Evolutionary conservation across 1,140 invertebrate species (phyloP), one percentile per base, ranked within the genome.

Genomic region (Coptotermes formosanus): DNA sequence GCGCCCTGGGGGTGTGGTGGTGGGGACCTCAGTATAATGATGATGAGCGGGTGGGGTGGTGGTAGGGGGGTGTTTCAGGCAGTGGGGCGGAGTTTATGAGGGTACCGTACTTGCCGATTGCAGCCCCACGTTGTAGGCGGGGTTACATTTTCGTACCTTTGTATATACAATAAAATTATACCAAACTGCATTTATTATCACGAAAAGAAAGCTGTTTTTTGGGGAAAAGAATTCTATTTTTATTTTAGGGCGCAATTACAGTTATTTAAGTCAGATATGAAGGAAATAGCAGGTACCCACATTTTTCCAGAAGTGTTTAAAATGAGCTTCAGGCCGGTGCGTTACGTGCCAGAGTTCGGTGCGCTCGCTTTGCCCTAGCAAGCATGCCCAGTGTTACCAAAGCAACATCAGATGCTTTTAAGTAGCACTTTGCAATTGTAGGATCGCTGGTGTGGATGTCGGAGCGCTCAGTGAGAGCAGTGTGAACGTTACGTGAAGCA

Each of bases 1-100:
- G 64, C 64, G 64, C n/a, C 64, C 64, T 30, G 64, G 64, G 64
- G 64, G 25, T 75, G 64, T 75, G n/a, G 64, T 75, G 64, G 64
- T 11, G 64, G 64, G 64, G 64, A 75, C 64, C 64, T 30, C 25
- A 30, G 64, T 3, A 75, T 30, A 75, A 75, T 75, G 25, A 75
- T 75, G 64, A 75, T 75, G 64, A 30, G 25, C 64, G n/a, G n/a
- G 25, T 12, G 25, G 64, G 64, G n/a, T 8, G 7, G 64, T n/a
- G 25, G 38, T 38, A 38, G 64, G 64, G 64, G 64, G n/a, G 25
- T n/a, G 52, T 25, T 30, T 30, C 25, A 75, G 14, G 7, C 14
- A 25, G n/a, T 12, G 64, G 64, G 64, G 64, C 64, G 64, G 64
- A 75, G 64, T 75, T 75, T 75, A 19, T 30, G n/a, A n/a, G 64